These are phyloP conservation scores for Stenoptilia bipunctidactyla DNA, from an alignment of 2,888 invertebrate genomes.

Conservation along the genomic window DNA sequence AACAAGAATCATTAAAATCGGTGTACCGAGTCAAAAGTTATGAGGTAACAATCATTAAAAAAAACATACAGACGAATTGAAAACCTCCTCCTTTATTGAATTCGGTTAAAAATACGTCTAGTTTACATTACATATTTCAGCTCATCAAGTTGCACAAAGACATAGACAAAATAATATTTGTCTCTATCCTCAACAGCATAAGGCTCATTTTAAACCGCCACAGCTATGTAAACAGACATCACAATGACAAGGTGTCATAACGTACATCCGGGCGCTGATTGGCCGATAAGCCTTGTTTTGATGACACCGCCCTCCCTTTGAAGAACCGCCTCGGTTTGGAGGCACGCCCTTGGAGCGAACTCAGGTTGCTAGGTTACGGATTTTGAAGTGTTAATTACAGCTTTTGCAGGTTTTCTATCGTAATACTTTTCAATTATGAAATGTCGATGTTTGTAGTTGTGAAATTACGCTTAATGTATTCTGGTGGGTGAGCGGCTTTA, in stretches of 20 bases:
- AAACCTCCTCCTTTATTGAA: too few relatives aligned
- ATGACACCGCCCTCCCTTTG: not conserved
- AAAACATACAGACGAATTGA: too few relatives aligned
- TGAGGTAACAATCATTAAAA: too few relatives aligned
- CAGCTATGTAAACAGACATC: not conserved
- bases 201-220: not conserved
- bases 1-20: too few relatives aligned
- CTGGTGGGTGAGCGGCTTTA: too few relatives aligned
- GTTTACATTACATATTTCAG: too few relatives aligned
- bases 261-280: conserved; percentile 49
- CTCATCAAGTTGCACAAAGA: too few relatives aligned
- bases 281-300: conserved; percentile 23
- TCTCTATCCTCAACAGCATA: not conserved
- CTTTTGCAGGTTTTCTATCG: too few relatives aligned
- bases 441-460: too few relatives aligned
- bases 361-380: conserved; percentile 33
- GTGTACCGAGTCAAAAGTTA: not conserved
- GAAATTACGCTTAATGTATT: too few relatives aligned
- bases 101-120: not conserved
- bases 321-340: not conserved
- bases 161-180: too few relatives aligned
- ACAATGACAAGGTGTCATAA: conserved; percentile 57
- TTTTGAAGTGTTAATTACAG: conserved; percentile 11
- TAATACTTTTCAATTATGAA: too few relatives aligned
- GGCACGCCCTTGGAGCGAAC: not conserved